phyloP scores from a whole-genome alignment of 2,113 vertebrate genomes.

The Nesogale talazaci region DNA sequence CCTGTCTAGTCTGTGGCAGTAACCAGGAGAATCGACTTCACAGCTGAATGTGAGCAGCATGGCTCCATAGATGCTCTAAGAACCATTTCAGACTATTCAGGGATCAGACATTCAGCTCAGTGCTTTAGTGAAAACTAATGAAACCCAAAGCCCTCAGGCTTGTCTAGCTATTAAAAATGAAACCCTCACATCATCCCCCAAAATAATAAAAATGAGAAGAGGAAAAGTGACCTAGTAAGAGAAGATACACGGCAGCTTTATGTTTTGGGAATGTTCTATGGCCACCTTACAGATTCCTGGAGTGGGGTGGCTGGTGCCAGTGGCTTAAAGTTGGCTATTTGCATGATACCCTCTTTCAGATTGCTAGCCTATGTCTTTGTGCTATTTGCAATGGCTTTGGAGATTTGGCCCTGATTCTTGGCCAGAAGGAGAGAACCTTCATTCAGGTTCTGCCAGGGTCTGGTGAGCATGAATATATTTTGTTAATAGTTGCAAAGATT shows the following conservation, averaged over 20 bases:
- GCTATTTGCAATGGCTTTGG: background rate
- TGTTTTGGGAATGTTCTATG: background rate
- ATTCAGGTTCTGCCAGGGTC: background rate
- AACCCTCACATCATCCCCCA: too few relatives aligned
- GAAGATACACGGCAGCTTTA: background rate
- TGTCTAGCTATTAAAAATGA: background rate
- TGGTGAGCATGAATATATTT: conserved; percentile 16
- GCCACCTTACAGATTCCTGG: background rate
- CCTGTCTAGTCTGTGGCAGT: background rate
- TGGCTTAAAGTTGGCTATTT: background rate
- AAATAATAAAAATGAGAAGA: too few relatives aligned
- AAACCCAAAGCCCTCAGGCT: background rate
- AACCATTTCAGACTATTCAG: background rate
- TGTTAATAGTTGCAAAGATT: background rate
- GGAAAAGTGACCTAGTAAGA: background rate
- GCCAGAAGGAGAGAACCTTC: background rate
- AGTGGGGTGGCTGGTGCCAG: background rate
- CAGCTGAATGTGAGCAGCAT: background rate
- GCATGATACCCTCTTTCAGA: background rate
- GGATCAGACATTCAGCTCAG: background rate
- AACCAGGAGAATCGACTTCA: background rate
- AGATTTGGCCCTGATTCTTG: background rate
- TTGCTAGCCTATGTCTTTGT: background rate
- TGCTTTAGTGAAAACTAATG: background rate
- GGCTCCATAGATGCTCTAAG: background rate